A percentile compares a stretch with the other conserved stretches of the same genome.
phyloP scores from a whole-genome alignment of 2,888 invertebrate genomes.

The Macropis europaea region DNA sequence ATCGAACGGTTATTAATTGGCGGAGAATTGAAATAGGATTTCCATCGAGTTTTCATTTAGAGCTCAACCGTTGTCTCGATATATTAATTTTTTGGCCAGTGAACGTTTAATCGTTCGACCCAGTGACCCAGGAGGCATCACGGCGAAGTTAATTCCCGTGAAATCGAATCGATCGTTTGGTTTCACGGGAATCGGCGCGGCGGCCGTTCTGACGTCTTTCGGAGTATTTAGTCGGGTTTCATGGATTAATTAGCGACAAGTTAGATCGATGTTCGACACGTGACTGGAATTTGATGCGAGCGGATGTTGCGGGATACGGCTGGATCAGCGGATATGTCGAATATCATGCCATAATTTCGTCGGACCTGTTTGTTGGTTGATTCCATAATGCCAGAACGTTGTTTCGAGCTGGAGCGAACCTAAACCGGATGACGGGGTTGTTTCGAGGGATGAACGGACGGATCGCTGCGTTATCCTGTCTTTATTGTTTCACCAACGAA shows the following conservation, averaged over 20 bases:
- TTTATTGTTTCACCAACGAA: neutral
- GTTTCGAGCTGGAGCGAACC: slow-evolving; percentile 22
- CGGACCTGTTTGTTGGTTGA: slow-evolving; percentile 35
- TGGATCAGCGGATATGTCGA: slow-evolving; percentile 48
- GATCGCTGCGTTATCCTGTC: neutral
- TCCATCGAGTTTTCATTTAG: neutral
- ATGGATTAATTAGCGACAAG: slow-evolving; percentile 17
- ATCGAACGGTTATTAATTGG: neutral
- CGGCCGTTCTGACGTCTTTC: too few species aligned
- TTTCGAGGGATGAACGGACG: slow-evolving; percentile 18
- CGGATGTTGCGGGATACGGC: slow-evolving; percentile 41
- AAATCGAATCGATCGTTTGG: neutral
- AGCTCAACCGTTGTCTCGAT: neutral
- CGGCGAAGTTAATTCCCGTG: neutral
- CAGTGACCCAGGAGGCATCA: neutral
- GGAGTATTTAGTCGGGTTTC: slow-evolving; percentile 8
- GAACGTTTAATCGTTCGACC: neutral
- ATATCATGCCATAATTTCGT: slow-evolving; percentile 50
- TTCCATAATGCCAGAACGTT: slow-evolving; percentile 13
- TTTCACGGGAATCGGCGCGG: too few species aligned
- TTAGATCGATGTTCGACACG: slow-evolving; percentile 32
- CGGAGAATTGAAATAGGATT: neutral
- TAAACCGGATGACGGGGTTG: slow-evolving; percentile 16
- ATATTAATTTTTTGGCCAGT: neutral
- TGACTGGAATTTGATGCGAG: slow-evolving; percentile 49